phyloP scores from a whole-genome alignment of 1,140 invertebrate species.

The Sinella curviseta region DNA sequence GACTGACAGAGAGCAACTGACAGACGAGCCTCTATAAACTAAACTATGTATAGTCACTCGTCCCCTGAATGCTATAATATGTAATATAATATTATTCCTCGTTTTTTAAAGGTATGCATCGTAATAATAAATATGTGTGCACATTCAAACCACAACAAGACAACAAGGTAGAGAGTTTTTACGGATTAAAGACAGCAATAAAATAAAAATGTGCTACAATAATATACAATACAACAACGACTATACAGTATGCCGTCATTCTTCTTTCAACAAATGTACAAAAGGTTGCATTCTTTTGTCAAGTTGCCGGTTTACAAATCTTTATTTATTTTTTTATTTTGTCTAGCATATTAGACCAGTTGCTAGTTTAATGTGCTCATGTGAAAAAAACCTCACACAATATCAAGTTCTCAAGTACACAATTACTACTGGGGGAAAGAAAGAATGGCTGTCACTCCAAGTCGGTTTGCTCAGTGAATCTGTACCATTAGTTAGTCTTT shows the following conservation, averaged over 20 bases:
- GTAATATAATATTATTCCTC: not conserved
- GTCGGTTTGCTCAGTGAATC: too few relatives aligned
- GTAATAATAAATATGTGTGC: not conserved
- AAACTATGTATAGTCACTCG: not conserved
- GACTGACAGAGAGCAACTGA: not conserved
- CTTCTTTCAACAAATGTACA: not conserved
- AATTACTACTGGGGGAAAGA: not conserved
- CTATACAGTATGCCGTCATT: not conserved
- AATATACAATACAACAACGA: not conserved
- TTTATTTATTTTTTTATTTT: not conserved
- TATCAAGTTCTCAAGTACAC: not conserved
- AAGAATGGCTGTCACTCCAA: not conserved
- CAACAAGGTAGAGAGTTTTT: not conserved
- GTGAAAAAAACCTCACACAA: not conserved
- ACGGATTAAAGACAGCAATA: not conserved
- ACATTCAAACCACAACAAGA: not conserved
- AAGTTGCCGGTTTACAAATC: slow-evolving; percentile 7
- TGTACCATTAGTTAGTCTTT: too few relatives aligned
- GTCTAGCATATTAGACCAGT: not conserved
- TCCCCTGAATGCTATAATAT: not conserved
- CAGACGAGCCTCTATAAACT: not conserved
- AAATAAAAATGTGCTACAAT: not conserved
- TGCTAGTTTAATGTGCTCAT: not conserved
- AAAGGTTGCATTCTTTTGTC: not conserved
- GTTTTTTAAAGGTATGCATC: not conserved